A percentile compares a stretch with the other conserved stretches of the same genome.
Conservation (phyloP, 2,797 vertebrate genomes). For the Scomberomorus guttatus region DNA sequence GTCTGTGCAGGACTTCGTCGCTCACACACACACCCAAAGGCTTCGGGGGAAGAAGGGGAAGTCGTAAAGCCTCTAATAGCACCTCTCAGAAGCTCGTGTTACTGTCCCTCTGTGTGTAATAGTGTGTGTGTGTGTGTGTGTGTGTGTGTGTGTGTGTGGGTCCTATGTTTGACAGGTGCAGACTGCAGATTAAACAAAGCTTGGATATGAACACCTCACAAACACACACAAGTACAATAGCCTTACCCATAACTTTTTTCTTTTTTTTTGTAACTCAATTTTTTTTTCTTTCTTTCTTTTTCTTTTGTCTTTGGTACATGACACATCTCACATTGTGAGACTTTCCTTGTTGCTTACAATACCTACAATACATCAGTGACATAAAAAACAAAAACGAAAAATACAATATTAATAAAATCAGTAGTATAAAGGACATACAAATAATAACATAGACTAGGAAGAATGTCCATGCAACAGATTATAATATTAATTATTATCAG, state of each 20-base stretch:
- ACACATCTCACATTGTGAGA: too few species aligned
- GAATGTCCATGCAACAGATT: too few species aligned
- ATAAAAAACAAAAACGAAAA: too few species aligned
- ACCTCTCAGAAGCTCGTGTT: constrained; percentile 69
- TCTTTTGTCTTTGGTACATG: too few species aligned
- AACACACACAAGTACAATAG: constrained; percentile 2
- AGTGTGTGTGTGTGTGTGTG: constrained; percentile 15
- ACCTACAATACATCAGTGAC: too few species aligned
- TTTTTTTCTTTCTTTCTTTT: too few species aligned
- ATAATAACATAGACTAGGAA: too few species aligned
- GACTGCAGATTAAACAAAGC: constrained; percentile 56
- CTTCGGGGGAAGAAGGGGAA: constrained; percentile 74
- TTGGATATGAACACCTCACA: constrained; percentile 30
- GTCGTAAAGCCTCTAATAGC: constrained; percentile 84
- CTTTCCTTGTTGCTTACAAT: too few species aligned
- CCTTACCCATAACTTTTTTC: too few species aligned
- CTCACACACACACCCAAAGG: constrained; percentile 58
- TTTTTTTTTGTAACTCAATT: too few species aligned
- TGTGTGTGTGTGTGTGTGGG: neutral
- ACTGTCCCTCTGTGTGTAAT: constrained; percentile 35
- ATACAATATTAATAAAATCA: neutral
- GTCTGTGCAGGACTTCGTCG: constrained; percentile 66
- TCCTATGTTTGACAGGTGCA: constrained; percentile 67
- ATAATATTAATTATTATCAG: too few species aligned
- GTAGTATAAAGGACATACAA: too few species aligned